These are phyloP conservation scores for Vanessa cardui DNA, from an alignment of 2,888 invertebrate species.

Conservation along the genomic window DNA sequence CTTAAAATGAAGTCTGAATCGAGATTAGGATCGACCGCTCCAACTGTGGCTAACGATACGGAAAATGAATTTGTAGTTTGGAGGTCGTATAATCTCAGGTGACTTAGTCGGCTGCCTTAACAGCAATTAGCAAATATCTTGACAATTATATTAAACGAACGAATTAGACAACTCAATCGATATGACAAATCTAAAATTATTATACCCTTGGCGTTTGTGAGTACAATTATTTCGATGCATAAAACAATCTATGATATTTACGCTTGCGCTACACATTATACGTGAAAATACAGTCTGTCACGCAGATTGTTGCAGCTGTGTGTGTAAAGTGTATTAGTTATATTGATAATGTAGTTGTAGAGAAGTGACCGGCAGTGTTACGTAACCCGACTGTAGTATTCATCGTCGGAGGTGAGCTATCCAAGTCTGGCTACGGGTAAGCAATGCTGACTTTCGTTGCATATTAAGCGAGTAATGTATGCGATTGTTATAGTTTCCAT, in stretches of 20 bases:
- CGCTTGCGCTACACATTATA: constrained; percentile 27
- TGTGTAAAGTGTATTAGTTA: constrained; percentile 27
- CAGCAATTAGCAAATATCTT: not conserved
- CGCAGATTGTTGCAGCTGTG: constrained; percentile 25
- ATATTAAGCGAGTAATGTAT: constrained; percentile 36
- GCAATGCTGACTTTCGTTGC: constrained; percentile 14
- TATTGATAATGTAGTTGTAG: constrained; percentile 32
- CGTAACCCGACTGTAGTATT: constrained; percentile 35
- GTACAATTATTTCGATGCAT: constrained; percentile 19
- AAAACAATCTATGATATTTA: constrained; percentile 20
- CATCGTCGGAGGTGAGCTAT: constrained; percentile 22
- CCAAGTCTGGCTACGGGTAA: constrained; percentile 32
- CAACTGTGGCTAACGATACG: constrained; percentile 15
- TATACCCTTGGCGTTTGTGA: constrained; percentile 19
- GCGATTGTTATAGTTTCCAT: constrained; percentile 19
- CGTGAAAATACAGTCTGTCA: constrained; percentile 35
- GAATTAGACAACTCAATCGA: too few species aligned
- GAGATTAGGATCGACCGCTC: constrained; percentile 15
- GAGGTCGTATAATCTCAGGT: constrained; percentile 3
- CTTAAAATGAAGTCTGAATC: constrained; percentile 6
- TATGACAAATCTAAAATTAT: not conserved
- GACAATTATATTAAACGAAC: not conserved
- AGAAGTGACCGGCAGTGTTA: constrained; percentile 44
- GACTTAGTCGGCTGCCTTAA: not conserved
- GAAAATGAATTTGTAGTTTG: constrained; percentile 21